phyloP scores from a whole-genome alignment of 2,888 invertebrate genomes.

The Epinotia nisella region DNA sequence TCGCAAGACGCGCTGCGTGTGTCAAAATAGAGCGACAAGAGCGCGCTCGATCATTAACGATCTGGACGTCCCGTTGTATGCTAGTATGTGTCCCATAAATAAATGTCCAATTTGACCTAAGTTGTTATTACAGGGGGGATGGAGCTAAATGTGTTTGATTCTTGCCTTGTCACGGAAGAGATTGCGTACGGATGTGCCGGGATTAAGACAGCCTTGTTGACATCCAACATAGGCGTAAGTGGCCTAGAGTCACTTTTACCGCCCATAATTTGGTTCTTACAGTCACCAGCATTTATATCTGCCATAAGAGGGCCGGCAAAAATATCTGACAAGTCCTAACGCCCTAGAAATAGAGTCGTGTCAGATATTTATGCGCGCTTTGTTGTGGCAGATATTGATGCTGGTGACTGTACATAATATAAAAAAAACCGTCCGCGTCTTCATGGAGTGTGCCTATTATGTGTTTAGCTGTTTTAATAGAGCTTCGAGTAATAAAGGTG shows the following conservation, averaged over 20 bases:
- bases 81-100: neutral
- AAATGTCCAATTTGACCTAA: slow-evolving; percentile 4
- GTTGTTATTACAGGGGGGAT: slow-evolving; percentile 78
- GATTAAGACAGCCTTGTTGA: slow-evolving; percentile 68
- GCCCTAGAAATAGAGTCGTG: too few species aligned
- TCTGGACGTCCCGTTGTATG: neutral
- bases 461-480: neutral
- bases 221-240: slow-evolving; percentile 64
- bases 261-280: too few species aligned
- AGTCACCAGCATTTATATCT: too few species aligned
- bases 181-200: slow-evolving; percentile 87
- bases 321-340: too few species aligned
- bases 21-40: too few species aligned
- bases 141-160: slow-evolving; percentile 82
- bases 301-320: too few species aligned
- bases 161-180: slow-evolving; percentile 84
- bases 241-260: slow-evolving; percentile 5
- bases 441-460: slow-evolving; percentile 14
- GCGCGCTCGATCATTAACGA: too few species aligned
- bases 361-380: too few species aligned
- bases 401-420: too few species aligned
- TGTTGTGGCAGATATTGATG: too few species aligned
- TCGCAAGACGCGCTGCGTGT: too few species aligned
- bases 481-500: neutral
- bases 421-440: slow-evolving; percentile 1